Percentiles rank a stretch among this genome's conserved stretches.
Conservation (phyloP, 2,888 invertebrate species). For the Eucera pruinosa region DNA sequence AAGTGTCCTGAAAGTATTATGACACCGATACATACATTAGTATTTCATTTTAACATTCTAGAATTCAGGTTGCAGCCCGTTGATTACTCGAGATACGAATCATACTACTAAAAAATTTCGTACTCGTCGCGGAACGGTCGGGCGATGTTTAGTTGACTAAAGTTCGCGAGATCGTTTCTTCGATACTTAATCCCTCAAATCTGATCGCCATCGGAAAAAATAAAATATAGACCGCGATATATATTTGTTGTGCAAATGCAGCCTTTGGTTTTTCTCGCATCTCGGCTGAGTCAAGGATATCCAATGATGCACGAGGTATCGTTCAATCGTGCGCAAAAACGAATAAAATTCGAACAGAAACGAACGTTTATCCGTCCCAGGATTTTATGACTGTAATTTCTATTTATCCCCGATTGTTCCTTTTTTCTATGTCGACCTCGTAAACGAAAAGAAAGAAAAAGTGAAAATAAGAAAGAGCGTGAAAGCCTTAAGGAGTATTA, state of each 20-base stretch:
- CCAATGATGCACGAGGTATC: background rate
- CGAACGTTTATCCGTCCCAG: background rate
- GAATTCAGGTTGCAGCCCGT: background rate
- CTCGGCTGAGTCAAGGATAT: constrained; percentile 6
- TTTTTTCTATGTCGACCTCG: too few species aligned
- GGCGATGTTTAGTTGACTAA: background rate
- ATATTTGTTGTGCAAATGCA: constrained; percentile 13
- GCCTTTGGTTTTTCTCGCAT: background rate
- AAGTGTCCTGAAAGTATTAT: background rate
- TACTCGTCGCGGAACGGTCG: too few species aligned
- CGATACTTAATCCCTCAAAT: background rate
- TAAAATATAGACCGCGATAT: constrained; percentile 10
- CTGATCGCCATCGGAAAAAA: constrained; percentile 8
- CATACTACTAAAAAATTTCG: too few species aligned
- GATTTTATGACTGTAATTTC: background rate
- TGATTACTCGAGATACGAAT: too few species aligned
- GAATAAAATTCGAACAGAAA: background rate
- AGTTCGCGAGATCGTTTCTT: background rate
- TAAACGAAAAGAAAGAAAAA: background rate
- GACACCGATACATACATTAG: background rate
- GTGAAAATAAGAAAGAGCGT: constrained; percentile 23
- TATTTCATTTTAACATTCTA: background rate
- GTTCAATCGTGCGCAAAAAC: background rate
- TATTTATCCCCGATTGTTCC: background rate
- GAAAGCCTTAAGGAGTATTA: constrained; percentile 28